Conservation (phyloP, 2,888 invertebrate species). For the Noctua comes region DNA sequence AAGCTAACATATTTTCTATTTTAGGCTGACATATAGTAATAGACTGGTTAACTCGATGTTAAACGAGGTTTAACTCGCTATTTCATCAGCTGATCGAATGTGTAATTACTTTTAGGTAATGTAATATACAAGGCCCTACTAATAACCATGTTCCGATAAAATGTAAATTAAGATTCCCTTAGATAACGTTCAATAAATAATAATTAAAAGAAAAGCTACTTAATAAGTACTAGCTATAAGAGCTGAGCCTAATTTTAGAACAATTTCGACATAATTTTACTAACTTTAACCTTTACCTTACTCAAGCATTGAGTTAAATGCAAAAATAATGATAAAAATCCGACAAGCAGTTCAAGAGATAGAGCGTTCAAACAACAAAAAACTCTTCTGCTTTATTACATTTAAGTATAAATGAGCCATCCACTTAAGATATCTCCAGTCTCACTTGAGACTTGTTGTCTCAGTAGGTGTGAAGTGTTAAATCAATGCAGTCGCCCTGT, state of each 20-base stretch:
- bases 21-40: neutral
- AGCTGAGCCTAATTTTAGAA: neutral
- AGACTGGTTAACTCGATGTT: neutral
- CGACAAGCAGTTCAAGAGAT: neutral
- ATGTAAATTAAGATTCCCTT: neutral
- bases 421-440: neutral
- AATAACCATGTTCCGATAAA: neutral
- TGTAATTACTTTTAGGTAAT: slow-evolving; percentile 18
- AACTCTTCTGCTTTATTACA: neutral
- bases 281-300: neutral
- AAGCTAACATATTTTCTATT: neutral
- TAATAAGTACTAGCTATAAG: neutral
- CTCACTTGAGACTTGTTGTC: neutral
- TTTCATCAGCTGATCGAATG: slow-evolving; percentile 6
- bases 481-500: neutral
- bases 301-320: neutral
- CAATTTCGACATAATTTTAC: neutral
- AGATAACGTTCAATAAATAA: neutral
- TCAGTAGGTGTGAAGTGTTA: neutral
- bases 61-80: slow-evolving; percentile 16
- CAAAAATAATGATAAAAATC: neutral
- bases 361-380: no score
- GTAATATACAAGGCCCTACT: neutral
- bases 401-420: neutral
- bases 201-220: neutral